Percentiles rank a stretch among this genome's conserved stretches.
These are phyloP conservation scores for Phoenicopterus ruber DNA, from an alignment of 2,113 vertebrate genomes.

Conservation along the genomic window DNA sequence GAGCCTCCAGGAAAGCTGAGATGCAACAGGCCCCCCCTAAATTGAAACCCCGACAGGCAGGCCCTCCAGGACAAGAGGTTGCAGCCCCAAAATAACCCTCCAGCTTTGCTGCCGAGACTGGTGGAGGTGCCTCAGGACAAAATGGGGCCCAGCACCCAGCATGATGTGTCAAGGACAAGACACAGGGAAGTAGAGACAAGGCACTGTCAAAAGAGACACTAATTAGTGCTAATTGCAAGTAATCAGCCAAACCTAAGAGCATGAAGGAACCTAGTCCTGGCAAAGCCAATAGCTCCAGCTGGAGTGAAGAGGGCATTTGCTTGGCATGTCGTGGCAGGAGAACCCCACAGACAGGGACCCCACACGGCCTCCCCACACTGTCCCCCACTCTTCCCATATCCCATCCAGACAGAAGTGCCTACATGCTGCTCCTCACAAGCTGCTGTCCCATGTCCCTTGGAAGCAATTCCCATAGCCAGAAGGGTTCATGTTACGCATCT, in stretches of 20 bases:
- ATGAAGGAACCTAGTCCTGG: not conserved
- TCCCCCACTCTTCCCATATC: not conserved
- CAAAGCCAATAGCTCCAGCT: not conserved
- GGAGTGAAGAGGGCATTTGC: not conserved
- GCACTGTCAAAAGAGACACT: slow-evolving; percentile 26
- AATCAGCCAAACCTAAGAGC: not conserved
- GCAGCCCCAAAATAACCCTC: not conserved
- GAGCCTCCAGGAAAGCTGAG: not conserved
- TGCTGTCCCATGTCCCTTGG: not conserved
- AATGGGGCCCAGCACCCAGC: not conserved
- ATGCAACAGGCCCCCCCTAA: not conserved
- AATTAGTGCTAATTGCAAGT: slow-evolving; percentile 39
- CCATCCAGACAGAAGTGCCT: not conserved
- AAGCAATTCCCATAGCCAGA: not conserved
- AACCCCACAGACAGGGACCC: not conserved
- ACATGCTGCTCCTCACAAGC: not conserved
- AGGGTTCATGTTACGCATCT: fast-evolving
- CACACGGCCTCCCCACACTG: fast-evolving
- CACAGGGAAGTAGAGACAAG: not conserved
- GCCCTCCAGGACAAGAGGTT: not conserved
- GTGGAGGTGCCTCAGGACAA: not conserved
- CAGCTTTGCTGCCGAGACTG: not conserved
- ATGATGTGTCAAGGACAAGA: not conserved
- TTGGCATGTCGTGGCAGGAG: not conserved
- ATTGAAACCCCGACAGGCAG: fast-evolving